Evolutionary conservation across 2,888 invertebrate genomes (phyloP).

Genomic region (Apotomis capreana): DNA sequence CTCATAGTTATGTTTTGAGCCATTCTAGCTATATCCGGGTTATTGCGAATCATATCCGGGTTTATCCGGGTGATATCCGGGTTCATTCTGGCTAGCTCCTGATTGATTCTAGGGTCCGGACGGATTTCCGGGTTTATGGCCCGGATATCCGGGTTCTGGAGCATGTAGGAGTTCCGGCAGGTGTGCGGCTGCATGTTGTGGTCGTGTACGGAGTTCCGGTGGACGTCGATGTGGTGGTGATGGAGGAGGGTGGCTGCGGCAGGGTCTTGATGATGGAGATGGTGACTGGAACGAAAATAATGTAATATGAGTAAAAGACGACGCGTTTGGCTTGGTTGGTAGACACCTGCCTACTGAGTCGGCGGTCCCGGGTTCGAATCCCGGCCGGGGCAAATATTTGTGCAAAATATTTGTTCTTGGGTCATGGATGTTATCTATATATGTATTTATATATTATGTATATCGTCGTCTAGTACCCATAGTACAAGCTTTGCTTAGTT

Average conservation of each 20-base stretch:
- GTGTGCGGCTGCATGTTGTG: conserved; percentile 62
- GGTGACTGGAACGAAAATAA: conserved; percentile 61
- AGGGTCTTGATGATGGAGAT: conserved; percentile 74
- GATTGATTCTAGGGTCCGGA: conserved; percentile 45
- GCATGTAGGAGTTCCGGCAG: conserved; percentile 66
- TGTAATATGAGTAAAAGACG: background rate
- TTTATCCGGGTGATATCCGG: conserved; percentile 49
- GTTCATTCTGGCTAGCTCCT: conserved; percentile 53
- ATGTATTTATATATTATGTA: no score
- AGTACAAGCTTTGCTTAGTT: no score
- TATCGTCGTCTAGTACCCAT: no score
- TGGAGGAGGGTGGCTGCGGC: conserved; percentile 75
- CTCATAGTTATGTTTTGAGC: conserved; percentile 55
- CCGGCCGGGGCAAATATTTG: no score
- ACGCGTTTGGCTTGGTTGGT: no score
- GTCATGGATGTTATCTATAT: no score
- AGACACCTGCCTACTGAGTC: no score
- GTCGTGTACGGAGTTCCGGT: conserved; percentile 57
- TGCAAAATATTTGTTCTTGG: no score
- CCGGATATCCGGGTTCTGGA: conserved; percentile 51
- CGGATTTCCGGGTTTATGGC: conserved; percentile 48
- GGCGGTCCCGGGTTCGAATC: no score
- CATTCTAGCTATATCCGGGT: conserved; percentile 54
- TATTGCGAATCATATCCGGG: conserved; percentile 51
- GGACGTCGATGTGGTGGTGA: conserved; percentile 73